Base-by-base conservation (phyloP, 1,140 invertebrate genomes). In the Drosophila triauraria region DNA sequence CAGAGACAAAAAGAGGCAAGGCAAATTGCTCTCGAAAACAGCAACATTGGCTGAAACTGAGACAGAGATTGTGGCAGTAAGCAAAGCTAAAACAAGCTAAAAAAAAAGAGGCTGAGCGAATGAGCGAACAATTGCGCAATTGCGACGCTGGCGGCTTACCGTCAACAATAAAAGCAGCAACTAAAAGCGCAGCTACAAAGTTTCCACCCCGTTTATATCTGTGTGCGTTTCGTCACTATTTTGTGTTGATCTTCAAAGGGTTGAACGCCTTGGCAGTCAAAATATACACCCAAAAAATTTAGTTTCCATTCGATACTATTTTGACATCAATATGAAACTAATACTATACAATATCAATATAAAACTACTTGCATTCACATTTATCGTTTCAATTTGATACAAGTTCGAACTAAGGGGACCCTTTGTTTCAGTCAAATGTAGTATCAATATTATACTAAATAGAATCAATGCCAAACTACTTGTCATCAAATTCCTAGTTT, bases 111-210 rank as follows among this genome's bases (percentile, higher is more conserved):
- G 46, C 82, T 70, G 61, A 68, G 78, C 64, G 75, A 82, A 79
- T 76, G 78, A 70, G 80, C 78, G 50, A 71, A 68, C 81, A 84
- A 88, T 88, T 88, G 85, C 85, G 85, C 85, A 88, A 88, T 82
- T 90, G 65, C 78, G 20, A 53, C 53, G 62, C 47, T 64, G 42
- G 35, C 53, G 58, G 27, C 62, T 25, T 56, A 75, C 47, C 57
- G 64, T 9, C 38, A 59, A 57, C 54, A 44, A 32, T n/a, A 56
- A 44, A 54, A 54, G 43, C 30, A 25, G 7, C 27, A 63, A 60
- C 54, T 58, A 13, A 12, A 42, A 65, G 44, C 43, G 25, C 20
- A 53, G 47, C 60, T 35, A 9, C 44, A 74, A 50, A 53, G 64
- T 43, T 43, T 23, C 27, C 38, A 69, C 32, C 35, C 27, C 23